A percentile compares a stretch with the other conserved stretches of the same genome.
Conservation (phyloP, 2,888 invertebrate species). For the Cabera pusaria region DNA sequence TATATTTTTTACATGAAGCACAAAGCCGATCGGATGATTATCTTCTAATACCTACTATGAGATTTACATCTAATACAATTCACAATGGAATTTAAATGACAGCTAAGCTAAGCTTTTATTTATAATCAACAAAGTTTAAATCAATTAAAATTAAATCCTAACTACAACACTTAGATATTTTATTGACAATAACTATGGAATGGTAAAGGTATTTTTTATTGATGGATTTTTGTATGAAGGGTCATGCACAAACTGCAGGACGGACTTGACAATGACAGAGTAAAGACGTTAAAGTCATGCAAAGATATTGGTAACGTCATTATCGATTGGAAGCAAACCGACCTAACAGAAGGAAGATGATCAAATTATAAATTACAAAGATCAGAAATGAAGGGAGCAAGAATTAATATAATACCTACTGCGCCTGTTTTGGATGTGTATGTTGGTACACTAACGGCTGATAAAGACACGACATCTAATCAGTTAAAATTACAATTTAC, state of each 20-base stretch:
- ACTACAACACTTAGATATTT: conserved; percentile 43
- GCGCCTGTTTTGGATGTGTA: conserved; percentile 27
- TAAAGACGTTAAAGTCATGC: conserved; percentile 48
- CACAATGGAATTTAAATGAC: conserved; percentile 33
- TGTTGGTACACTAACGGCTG: conserved; percentile 14
- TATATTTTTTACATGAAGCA: no score
- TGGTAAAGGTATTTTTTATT: conserved; percentile 40
- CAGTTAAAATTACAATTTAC: no score
- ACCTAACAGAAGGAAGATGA: conserved; percentile 37
- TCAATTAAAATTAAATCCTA: conserved; percentile 24
- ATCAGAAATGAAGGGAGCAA: conserved; percentile 54
- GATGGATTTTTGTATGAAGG: conserved; percentile 50
- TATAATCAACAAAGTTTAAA: conserved; percentile 19
- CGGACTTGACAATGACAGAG: conserved; percentile 53
- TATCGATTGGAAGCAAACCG: conserved; percentile 35
- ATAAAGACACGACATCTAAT: conserved; percentile 17
- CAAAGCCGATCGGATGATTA: conserved; percentile 42
- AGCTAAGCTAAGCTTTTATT: conserved; percentile 43
- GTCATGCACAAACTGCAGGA: conserved; percentile 66
- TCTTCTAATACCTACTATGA: conserved; percentile 41
- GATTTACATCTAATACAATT: conserved; percentile 24
- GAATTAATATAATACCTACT: conserved; percentile 55
- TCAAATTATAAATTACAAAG: conserved; percentile 53
- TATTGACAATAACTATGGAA: conserved; percentile 50
- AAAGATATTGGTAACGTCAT: conserved; percentile 33